Percentiles rank a stretch among this genome's conserved stretches.
Conservation (phyloP, 2,797 vertebrate species). For the Peromyscus melanophrys region DNA sequence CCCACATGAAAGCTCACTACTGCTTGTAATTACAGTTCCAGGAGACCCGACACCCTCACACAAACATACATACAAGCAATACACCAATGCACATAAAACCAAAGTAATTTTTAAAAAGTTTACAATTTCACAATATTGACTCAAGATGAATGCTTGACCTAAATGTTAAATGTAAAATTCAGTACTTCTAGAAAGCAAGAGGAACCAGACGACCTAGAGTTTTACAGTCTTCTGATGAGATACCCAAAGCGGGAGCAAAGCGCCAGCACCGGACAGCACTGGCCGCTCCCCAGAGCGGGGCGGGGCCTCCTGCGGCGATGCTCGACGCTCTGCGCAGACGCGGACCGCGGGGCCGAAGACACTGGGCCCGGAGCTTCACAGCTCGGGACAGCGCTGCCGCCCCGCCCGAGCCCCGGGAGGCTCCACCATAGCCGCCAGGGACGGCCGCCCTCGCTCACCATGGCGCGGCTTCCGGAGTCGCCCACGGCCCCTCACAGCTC, state of each 20-base stretch:
- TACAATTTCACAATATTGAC: not conserved
- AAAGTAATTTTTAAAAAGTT: not conserved
- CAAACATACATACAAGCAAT: not conserved
- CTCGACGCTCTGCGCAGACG: not conserved
- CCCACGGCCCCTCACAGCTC: not conserved
- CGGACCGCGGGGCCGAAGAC: not conserved
- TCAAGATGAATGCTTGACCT: not conserved
- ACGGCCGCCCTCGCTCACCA: conserved; percentile 10
- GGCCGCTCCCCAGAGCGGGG: not conserved
- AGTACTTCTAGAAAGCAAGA: not conserved
- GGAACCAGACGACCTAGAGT: not conserved
- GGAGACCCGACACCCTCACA: not conserved
- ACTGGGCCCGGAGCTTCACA: not conserved
- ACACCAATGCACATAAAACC: not conserved
- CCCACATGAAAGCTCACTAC: not conserved
- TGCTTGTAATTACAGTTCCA: not conserved
- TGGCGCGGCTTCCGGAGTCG: not conserved
- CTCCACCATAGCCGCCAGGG: not conserved
- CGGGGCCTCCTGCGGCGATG: not conserved
- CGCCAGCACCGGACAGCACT: not conserved
- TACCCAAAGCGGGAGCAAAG: not conserved
- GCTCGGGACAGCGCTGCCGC: too few species aligned
- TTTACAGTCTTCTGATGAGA: not conserved
- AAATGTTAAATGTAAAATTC: not conserved
- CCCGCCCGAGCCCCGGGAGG: not conserved